These are phyloP conservation scores for Aplysina aerophoba DNA, from an alignment of 37 sponge, comb jelly and placozoan genomes.

Conservation along the genomic window DNA sequence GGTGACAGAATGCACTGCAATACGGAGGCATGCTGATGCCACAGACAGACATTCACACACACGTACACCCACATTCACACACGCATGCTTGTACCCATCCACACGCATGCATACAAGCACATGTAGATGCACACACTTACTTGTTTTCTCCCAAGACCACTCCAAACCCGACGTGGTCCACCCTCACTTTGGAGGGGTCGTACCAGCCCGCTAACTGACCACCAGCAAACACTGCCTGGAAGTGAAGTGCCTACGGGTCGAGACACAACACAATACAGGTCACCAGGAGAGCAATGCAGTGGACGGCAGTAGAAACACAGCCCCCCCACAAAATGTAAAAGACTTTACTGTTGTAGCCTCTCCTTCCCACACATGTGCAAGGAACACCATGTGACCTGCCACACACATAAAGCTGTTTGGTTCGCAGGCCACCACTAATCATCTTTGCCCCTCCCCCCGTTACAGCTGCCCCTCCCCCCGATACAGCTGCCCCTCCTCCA, in stretches of 20 bases:
- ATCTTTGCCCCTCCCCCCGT: too few species aligned
- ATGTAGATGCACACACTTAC: constrained; percentile 23
- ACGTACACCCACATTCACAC: not conserved
- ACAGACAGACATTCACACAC: not conserved
- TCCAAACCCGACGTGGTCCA: constrained; percentile 97
- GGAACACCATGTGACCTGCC: too few species aligned
- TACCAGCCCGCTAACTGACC: constrained; percentile 80
- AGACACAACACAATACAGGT: not conserved
- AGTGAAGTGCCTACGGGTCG: constrained; percentile 60
- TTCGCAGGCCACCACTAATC: too few species aligned
- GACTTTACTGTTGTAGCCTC: not conserved
- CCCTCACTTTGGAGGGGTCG: constrained; percentile 38
- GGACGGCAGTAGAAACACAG: not conserved
- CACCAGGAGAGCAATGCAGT: not conserved
- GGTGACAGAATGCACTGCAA: too few species aligned
- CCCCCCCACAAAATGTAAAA: not conserved
- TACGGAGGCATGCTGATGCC: too few species aligned
- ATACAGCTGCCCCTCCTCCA: too few species aligned
- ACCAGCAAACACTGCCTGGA: constrained; percentile 74
- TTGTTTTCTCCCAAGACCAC: constrained; percentile 98
- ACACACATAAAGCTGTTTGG: too few species aligned
- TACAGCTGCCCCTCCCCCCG: too few species aligned
- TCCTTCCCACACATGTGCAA: too few species aligned
- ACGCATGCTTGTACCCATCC: not conserved
- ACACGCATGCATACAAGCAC: constrained; percentile 11